Percentiles rank a stretch among this genome's conserved stretches.
phyloP scores from a whole-genome alignment of 2,797 vertebrate species.

The Eremophila alpestris region DNA sequence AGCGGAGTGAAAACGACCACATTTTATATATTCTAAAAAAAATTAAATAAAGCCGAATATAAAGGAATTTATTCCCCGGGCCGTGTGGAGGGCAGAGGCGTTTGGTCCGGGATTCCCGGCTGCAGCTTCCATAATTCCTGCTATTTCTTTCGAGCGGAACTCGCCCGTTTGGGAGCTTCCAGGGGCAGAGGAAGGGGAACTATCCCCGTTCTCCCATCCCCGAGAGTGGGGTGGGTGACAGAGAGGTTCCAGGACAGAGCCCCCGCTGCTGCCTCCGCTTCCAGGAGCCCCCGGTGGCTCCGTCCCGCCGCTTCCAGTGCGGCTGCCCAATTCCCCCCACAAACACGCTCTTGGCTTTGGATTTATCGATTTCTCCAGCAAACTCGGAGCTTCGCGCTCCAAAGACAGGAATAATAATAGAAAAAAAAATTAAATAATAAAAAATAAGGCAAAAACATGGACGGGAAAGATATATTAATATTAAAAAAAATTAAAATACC shows the following conservation, averaged over 20 bases:
- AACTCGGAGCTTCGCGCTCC: neutral
- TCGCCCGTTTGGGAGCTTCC: neutral
- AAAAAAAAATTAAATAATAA: neutral
- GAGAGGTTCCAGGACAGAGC: neutral
- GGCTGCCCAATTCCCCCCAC: neutral
- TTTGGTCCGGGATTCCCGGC: neutral
- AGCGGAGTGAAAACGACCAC: neutral
- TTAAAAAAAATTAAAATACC: accelerated
- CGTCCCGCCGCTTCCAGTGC: neutral
- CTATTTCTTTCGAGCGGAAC: neutral
- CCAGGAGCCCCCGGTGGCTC: neutral
- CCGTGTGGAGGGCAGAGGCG: neutral
- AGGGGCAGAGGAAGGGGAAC: neutral
- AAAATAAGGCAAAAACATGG: neutral
- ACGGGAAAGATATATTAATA: neutral
- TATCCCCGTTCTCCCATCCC: neutral
- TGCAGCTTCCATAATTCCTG: neutral
- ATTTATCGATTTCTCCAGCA: neutral
- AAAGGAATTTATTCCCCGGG: neutral
- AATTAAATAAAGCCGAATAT: neutral
- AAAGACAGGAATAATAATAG: neutral
- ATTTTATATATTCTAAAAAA: neutral
- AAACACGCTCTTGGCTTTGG: neutral
- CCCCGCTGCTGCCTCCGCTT: neutral
- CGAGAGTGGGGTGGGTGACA: neutral